Conservation (phyloP, 2,113 vertebrate species). For the Panurus biarmicus region DNA sequence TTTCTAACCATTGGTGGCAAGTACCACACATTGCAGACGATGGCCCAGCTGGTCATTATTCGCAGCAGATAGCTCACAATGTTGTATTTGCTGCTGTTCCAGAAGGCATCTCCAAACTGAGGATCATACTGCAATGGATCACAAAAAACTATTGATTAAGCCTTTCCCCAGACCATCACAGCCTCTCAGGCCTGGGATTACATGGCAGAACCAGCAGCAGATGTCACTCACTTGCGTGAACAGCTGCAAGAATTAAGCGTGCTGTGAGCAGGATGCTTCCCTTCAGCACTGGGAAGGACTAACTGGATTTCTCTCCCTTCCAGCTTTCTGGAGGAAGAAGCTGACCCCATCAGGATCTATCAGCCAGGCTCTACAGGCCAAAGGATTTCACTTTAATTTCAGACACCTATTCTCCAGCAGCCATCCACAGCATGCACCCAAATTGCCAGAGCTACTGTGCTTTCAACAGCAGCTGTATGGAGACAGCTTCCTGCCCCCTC, state of each 20-base stretch:
- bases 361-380: background rate
- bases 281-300: background rate
- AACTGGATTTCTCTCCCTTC: background rate
- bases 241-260: background rate
- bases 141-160: background rate
- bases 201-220: background rate
- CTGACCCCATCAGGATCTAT: background rate
- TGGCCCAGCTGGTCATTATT: slow-evolving; percentile 97
- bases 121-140: slow-evolving; percentile 82
- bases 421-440: background rate
- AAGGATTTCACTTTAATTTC: background rate
- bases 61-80: slow-evolving; percentile 90
- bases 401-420: background rate
- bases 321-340: background rate
- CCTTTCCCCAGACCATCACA: background rate
- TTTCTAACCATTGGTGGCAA: slow-evolving; percentile 87
- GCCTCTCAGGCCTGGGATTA: background rate
- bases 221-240: background rate
- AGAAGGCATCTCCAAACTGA: slow-evolving; percentile 93
- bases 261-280: background rate
- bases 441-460: background rate
- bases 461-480: background rate
- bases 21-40: slow-evolving; percentile 95
- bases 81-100: slow-evolving; percentile 92
- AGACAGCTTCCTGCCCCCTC: background rate